Base-by-base conservation (phyloP, 2,888 invertebrate genomes). In the Drosophila niveifrons region DNA sequence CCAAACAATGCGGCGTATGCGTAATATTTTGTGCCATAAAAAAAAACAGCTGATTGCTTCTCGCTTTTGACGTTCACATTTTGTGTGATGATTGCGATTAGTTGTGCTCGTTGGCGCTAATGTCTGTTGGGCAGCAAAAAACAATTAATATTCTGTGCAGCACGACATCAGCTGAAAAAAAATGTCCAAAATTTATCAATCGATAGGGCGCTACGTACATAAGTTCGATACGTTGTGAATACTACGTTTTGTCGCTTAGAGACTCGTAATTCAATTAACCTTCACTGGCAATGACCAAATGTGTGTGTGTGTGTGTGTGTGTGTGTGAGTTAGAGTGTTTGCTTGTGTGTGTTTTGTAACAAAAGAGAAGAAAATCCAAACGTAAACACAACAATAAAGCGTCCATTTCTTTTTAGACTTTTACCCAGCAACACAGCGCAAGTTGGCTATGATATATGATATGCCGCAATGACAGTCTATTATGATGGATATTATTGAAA, bases 251-350 rank as follows among this genome's bases (percentile, higher is more conserved):
- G 58, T 51, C 44, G 52, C 41, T 64, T n/a, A n/a, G n/a, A 13
- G 47, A 10, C 47, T 44, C 76, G 89, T 88, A 83, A 83, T 83
- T 83, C 75, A 89, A 89, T 83, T 83, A 83, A 83, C 83, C 83
- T 83, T 89, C 84, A 70, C 57, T 82, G 70, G 53, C 70, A 66
- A 72, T 72, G 75, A 72, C 58, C 55, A 65, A 66, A 36, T 17
- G 31, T 52, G 29, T 50, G 34, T 39, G 15, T 18, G 51, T 50
- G 13, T 15, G 41, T 52, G 2, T 31, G 9, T 65, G 28, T 36
- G n/a, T 15, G 17, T n/a, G 29, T 28, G 17, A 23, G 23, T 23
- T 23, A 23, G 23, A 23, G 29, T 50, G 34, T 34, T 13, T 18
- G 23, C 6, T 23, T 36, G 56, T n/a, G 29, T 34, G 36, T 23